These are phyloP conservation scores for Amphiduros pacificus DNA, from an alignment of 2,888 invertebrate species.

Conservation along the genomic window DNA sequence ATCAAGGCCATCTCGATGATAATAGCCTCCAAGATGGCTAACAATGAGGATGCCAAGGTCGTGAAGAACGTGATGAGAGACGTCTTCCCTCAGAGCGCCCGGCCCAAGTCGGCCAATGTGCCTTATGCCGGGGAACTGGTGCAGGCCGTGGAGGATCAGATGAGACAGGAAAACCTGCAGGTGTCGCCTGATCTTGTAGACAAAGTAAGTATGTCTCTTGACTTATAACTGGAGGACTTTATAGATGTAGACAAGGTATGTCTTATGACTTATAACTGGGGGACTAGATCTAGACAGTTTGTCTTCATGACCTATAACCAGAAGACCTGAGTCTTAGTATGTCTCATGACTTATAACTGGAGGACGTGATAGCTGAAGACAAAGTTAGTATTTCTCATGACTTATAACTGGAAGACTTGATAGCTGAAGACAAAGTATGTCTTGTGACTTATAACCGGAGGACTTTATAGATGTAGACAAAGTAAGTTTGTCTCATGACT, in stretches of 20 bases:
- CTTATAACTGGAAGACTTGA: too few relatives aligned
- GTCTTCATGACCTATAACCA: too few relatives aligned
- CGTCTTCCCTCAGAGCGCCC: conserved; percentile 44
- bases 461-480: too few relatives aligned
- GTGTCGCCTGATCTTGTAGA: conserved; percentile 38
- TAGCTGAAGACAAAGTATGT: too few relatives aligned
- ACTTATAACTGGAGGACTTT: not conserved
- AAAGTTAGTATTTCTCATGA: conserved; percentile 37
- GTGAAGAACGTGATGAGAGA: conserved; percentile 40
- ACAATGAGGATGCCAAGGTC: conserved; percentile 36
- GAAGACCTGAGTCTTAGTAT: too few relatives aligned
- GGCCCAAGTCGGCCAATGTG: conserved; percentile 29
- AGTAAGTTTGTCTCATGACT: too few relatives aligned
- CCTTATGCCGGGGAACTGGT: conserved; percentile 38
- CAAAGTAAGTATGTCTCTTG: conserved; percentile 37
- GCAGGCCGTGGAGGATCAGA: conserved; percentile 46
- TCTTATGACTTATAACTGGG: too few relatives aligned
- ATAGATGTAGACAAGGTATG: too few relatives aligned
- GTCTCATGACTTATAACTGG: not conserved
- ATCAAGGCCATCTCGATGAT: conserved; percentile 42
- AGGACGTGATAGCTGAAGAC: too few relatives aligned
- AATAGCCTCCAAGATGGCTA: conserved; percentile 36
- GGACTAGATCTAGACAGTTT: too few relatives aligned
- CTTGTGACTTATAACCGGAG: not conserved
- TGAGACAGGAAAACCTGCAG: conserved; percentile 46